Evolutionary conservation across 1,140 invertebrate genomes (phyloP), one percentile per base, ranked within the genome.

Genomic region (Scaptomyza graminum): DNA sequence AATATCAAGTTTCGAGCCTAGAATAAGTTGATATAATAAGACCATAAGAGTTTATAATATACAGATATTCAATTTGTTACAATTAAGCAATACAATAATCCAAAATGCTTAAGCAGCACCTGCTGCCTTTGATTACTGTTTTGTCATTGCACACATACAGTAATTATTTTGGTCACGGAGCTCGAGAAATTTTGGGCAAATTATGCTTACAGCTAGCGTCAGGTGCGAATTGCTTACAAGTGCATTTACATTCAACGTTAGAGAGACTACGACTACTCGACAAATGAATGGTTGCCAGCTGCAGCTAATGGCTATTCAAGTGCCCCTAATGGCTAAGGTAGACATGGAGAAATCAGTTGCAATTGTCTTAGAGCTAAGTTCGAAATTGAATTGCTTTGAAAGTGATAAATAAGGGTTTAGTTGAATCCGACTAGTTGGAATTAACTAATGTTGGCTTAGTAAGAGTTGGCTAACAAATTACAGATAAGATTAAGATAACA

Each of bases 201-300:
- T 84, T 85, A 85, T 80, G 73, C 65, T 72, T 60, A 79, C 72
- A 76, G 65, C 52, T 61, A 52, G 66, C 51, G 64, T 62, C 81
- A 84, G 81, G 81, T 84, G 81, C 81, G 65, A 84, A 84, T 50
- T 81, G 82, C 69, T 87, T 77, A 64, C 74, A 77, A 49, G 69
- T 67, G 82, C 74, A 80, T 85, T 81, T 78, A 57, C 49, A 71
- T 75, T 51, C 64, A 70, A 54, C 79, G 62, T 79, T 67, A 49
- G 56, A 66, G 73, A 52, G 47, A 57, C n/a, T n/a, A n/a, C n/a
- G 12, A 41, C 8, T 34, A 34, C 31, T 34, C 31, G 41, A 18
- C 43, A 16, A 15, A 8, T 3, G 12, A 34, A 25, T 28, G 37
- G 43, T 54, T 39, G 34, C 41, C 55, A 43, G 28, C 41, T 63